Percentiles rank a stretch among this genome's conserved stretches.
Evolutionary conservation across 2,797 vertebrate species (phyloP).

Genomic region (Semaprochilodus insignis): DNA sequence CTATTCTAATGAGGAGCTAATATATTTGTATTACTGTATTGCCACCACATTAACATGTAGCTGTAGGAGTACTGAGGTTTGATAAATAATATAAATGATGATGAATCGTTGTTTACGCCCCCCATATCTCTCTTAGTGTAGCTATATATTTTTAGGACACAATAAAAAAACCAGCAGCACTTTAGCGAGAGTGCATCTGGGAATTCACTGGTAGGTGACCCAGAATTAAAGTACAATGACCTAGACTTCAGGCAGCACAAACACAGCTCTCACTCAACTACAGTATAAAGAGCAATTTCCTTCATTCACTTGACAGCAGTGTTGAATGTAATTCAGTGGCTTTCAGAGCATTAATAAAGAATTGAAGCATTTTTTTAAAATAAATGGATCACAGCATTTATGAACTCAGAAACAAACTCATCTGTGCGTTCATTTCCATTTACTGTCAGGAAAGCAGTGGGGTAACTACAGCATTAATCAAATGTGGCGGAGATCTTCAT

Average conservation of each 20-base stretch:
- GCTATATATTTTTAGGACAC: slow-evolving; percentile 18
- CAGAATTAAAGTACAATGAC: slow-evolving; percentile 28
- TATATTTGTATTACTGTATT: too few relatives aligned
- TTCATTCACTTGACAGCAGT: slow-evolving; percentile 1
- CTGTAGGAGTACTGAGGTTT: background rate
- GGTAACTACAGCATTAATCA: background rate
- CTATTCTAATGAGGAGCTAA: too few relatives aligned
- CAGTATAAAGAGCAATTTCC: slow-evolving; percentile 3
- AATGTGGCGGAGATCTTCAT: slow-evolving; percentile 1
- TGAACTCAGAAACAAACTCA: background rate
- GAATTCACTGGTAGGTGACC: slow-evolving; percentile 24
- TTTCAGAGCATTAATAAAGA: slow-evolving; percentile 6
- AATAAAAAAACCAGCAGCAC: slow-evolving; percentile 17
- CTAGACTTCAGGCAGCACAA: slow-evolving; percentile 34
- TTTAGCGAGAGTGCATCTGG: slow-evolving; percentile 17
- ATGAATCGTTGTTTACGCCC: slow-evolving; percentile 14
- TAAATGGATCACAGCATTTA: background rate
- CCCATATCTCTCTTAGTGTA: background rate
- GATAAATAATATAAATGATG: slow-evolving; percentile 3
- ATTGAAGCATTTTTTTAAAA: slow-evolving; percentile 18
- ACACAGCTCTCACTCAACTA: slow-evolving; percentile 15
- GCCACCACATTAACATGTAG: background rate
- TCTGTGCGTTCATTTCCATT: background rate
- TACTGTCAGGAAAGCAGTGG: slow-evolving; percentile 2
- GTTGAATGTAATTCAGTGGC: background rate